Percentiles rank a stretch among this genome's conserved stretches.
Evolutionary conservation across 1,140 invertebrate genomes (phyloP).

Genomic region (Drosophila saltans): DNA sequence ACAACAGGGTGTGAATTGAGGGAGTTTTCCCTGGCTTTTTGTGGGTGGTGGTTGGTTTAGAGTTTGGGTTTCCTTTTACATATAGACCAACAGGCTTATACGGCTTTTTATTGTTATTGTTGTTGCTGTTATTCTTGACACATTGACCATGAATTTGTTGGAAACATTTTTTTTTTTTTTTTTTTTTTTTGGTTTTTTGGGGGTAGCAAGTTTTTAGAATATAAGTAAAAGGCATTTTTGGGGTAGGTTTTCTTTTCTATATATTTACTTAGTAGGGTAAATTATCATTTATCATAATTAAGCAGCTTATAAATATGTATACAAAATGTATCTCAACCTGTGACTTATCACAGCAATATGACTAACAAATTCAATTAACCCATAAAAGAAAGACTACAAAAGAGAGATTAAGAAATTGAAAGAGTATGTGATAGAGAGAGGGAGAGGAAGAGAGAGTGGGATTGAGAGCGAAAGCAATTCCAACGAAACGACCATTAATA

Average conservation of each 20-base stretch:
- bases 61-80: constrained; percentile 4
- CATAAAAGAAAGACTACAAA: constrained; percentile 27
- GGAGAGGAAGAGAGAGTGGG: no score
- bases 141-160: constrained; percentile 75
- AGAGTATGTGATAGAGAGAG: not conserved
- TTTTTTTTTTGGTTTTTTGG: not conserved
- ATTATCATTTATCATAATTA: constrained; percentile 59
- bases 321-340: not conserved
- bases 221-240: not conserved
- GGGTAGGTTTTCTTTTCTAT: constrained; percentile 1
- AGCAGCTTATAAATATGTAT: not conserved
- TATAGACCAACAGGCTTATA: constrained; percentile 33
- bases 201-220: constrained; percentile 15
- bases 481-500: constrained; percentile 70
- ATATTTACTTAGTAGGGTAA: constrained; percentile 1
- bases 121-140: constrained; percentile 59
- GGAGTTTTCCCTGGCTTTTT: not conserved
- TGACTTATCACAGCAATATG: constrained; percentile 44
- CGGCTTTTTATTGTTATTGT: constrained; percentile 6
- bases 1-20: constrained; percentile 65
- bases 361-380: constrained; percentile 65
- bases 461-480: constrained; percentile 48
- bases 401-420: constrained; percentile 13
- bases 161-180: not conserved
- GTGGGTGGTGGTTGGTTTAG: constrained; percentile 5